These are phyloP conservation scores for Hirtodrosophila confusa DNA, from an alignment of 2,888 invertebrate genomes.

Conservation along the genomic window DNA sequence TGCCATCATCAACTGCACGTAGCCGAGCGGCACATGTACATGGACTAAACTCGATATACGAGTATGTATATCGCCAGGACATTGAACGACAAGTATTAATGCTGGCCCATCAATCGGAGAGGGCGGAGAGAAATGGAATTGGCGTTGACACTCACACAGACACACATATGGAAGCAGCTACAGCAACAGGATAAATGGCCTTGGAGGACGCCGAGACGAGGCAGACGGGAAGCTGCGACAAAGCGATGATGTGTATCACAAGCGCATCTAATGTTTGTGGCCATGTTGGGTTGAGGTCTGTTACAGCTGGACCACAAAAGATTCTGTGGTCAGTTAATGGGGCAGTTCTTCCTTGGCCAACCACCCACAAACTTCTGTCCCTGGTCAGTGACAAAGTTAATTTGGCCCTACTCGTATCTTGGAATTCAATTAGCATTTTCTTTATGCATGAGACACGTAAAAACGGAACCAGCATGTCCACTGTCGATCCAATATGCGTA, in stretches of 20 bases:
- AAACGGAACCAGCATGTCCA: conserved; percentile 2
- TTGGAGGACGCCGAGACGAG: conserved; percentile 38
- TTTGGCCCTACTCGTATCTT: conserved; percentile 43
- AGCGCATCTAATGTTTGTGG: conserved; percentile 64
- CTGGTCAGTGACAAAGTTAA: conserved; percentile 33
- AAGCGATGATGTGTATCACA: conserved; percentile 48
- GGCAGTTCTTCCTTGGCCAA: conserved; percentile 1
- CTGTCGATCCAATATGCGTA: conserved; percentile 1
- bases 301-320: conserved; percentile 17
- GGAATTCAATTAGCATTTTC: conserved; percentile 74
- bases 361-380: conserved; percentile 10
- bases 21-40: conserved; percentile 18
- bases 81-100: conserved; percentile 73
- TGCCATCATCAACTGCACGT: conserved; percentile 69
- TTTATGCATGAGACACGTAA: conserved; percentile 64
- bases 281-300: conserved; percentile 32
- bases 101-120: conserved; percentile 65
- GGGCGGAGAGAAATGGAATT: conserved; percentile 48
- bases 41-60: conserved; percentile 29
- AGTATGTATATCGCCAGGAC: conserved; percentile 43
- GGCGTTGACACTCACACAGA: conserved; percentile 47
- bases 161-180: neutral
- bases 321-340: conserved; percentile 19
- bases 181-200: conserved; percentile 47
- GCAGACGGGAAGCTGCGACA: conserved; percentile 2